Percentiles rank a stretch among this genome's conserved stretches.
Conservation (phyloP, 2,113 vertebrate genomes). For the Beaufortia kweichowensis region DNA sequence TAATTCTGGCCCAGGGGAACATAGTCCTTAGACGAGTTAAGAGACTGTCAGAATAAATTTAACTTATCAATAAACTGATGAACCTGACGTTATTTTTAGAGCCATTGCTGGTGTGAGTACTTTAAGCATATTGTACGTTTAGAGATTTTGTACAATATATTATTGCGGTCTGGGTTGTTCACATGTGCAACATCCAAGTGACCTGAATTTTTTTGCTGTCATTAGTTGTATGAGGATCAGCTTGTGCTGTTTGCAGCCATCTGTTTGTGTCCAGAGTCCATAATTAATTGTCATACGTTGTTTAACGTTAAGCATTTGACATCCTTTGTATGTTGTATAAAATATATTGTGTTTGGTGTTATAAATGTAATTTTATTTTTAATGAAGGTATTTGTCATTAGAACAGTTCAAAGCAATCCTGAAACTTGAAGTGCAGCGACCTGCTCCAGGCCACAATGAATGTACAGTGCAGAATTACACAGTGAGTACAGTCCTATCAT, state of each 20-base stretch:
- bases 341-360: too few relatives aligned
- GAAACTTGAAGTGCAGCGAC: background rate
- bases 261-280: too few relatives aligned
- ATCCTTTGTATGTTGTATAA: too few relatives aligned
- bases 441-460: background rate
- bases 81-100: background rate
- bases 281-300: too few relatives aligned
- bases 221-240: too few relatives aligned
- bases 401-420: background rate
- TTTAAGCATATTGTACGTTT: background rate
- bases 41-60: constrained; percentile 65
- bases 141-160: too few relatives aligned
- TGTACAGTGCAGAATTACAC: background rate
- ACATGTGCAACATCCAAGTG: too few relatives aligned
- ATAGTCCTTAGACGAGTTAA: constrained; percentile 49
- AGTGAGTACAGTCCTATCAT: background rate
- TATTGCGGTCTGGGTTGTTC: too few relatives aligned
- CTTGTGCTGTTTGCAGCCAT: too few relatives aligned
- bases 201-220: too few relatives aligned
- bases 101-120: constrained; percentile 3
- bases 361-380: background rate
- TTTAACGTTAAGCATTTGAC: too few relatives aligned
- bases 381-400: background rate
- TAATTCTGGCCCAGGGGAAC: constrained; percentile 54
- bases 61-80: constrained; percentile 75